phyloP scores from a whole-genome alignment of 1,140 invertebrate genomes.

The Penaeus indicus region DNA sequence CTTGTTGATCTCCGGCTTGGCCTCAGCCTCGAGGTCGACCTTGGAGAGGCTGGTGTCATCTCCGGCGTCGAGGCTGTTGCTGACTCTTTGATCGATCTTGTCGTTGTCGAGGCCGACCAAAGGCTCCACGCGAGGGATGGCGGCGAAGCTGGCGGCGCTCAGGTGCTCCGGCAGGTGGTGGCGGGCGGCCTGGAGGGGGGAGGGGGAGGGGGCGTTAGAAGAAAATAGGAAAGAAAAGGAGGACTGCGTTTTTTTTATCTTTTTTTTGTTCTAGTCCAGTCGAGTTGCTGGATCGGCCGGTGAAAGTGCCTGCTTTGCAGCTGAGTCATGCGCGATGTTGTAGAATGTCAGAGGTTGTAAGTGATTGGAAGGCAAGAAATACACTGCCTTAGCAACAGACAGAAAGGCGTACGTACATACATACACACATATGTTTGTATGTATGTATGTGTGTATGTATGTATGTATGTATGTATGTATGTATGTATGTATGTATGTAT shows the following conservation, averaged over 20 bases:
- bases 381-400: no score
- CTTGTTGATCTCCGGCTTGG: no score
- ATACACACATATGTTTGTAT: neutral
- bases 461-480: neutral
- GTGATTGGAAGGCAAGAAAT: no score
- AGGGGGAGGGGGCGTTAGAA: neutral
- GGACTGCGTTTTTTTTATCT: neutral
- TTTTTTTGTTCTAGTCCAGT: neutral
- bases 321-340: no score
- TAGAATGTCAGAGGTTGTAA: no score
- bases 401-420: neutral
- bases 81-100: no score
- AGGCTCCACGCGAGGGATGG: neutral
- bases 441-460: neutral
- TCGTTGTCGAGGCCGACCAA: neutral
- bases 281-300: neutral
- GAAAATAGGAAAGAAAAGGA: neutral
- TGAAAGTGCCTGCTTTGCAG: neutral
- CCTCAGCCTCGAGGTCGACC: no score
- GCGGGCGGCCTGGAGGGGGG: neutral
- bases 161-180: neutral
- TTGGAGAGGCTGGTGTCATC: no score
- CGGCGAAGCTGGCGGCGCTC: slow-evolving; percentile 1
- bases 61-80: no score
- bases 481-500: neutral